phyloP scores from a whole-genome alignment of 2,113 vertebrate genomes.

The Notothenia coriiceps region DNA sequence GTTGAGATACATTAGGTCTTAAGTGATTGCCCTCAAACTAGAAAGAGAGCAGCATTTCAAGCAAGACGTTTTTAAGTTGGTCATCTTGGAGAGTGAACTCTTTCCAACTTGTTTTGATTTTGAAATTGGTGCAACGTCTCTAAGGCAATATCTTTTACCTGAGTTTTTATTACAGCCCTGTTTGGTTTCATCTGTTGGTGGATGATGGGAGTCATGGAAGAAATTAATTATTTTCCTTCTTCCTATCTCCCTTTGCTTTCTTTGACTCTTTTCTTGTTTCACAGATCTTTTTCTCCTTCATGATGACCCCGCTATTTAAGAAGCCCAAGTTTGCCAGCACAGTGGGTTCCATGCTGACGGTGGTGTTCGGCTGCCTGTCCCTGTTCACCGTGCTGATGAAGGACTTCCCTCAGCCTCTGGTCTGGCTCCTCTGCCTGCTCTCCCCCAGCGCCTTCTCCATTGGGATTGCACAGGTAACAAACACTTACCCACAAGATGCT shows the following conservation, averaged over 20 bases:
- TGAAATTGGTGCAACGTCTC: too few species aligned
- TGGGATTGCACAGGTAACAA: conserved; percentile 92
- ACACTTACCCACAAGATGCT: not conserved
- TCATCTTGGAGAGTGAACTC: too few species aligned
- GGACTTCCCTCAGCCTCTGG: conserved; percentile 91
- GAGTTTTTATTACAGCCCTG: not conserved
- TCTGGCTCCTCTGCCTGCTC: conserved; percentile 93
- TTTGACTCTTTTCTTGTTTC: not conserved
- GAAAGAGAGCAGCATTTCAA: too few species aligned
- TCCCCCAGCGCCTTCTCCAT: conserved; percentile 96
- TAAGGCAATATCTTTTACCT: too few species aligned
- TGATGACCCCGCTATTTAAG: conserved; percentile 96
- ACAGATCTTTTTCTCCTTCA: conserved; percentile 96
- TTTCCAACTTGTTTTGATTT: too few species aligned
- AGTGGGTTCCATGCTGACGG: conserved; percentile 92
- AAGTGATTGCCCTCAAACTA: too few species aligned
- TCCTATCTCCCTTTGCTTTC: not conserved
- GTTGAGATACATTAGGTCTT: too few species aligned
- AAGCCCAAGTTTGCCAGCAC: conserved; percentile 96
- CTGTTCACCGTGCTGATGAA: conserved; percentile 92
- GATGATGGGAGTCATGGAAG: not conserved
- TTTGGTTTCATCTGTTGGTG: not conserved
- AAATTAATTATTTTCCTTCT: not conserved
- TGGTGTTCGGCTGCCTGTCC: conserved; percentile 93
- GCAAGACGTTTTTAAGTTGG: too few species aligned